Conservation (phyloP, 2,113 vertebrate species). For the Oostethus manadensis region DNA sequence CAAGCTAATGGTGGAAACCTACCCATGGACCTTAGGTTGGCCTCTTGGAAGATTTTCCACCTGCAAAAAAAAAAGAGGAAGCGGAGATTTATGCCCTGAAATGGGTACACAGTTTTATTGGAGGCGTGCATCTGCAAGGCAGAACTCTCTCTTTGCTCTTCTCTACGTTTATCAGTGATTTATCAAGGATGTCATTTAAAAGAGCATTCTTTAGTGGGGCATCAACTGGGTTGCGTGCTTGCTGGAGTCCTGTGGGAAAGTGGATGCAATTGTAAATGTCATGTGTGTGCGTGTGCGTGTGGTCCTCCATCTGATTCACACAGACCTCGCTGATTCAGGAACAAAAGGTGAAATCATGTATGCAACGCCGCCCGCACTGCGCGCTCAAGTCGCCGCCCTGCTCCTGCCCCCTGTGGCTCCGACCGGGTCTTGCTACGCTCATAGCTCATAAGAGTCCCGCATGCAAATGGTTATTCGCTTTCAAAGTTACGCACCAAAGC, state of each 20-base stretch:
- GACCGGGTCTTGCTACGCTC: conserved; percentile 13
- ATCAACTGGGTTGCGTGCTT: conserved; percentile 49
- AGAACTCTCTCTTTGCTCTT: background rate
- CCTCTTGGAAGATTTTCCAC: conserved; percentile 40
- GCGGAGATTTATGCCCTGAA: conserved; percentile 52
- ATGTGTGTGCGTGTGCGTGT: conserved; percentile 25
- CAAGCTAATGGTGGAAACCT: conserved; percentile 38
- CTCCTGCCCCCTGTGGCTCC: conserved; percentile 25
- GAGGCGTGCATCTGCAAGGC: conserved; percentile 24
- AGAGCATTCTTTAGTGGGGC: conserved; percentile 38
- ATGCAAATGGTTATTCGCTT: background rate
- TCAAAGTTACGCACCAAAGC: conserved; percentile 5
- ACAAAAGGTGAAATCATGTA: conserved; percentile 54
- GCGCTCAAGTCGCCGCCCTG: conserved; percentile 21
- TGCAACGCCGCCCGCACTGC: conserved; percentile 14
- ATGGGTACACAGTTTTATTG: conserved; percentile 42
- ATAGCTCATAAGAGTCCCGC: background rate
- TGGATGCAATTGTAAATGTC: conserved; percentile 55
- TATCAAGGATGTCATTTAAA: conserved; percentile 61
- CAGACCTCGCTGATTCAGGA: conserved; percentile 42
- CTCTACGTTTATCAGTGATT: conserved; percentile 41
- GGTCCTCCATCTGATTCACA: conserved; percentile 31
- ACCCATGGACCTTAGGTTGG: conserved; percentile 27
- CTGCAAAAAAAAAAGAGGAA: conserved; percentile 67
- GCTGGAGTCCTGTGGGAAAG: conserved; percentile 62